Evolutionary conservation across 2,113 vertebrate genomes (phyloP).

Genomic region (Corythornis vintsioides): DNA sequence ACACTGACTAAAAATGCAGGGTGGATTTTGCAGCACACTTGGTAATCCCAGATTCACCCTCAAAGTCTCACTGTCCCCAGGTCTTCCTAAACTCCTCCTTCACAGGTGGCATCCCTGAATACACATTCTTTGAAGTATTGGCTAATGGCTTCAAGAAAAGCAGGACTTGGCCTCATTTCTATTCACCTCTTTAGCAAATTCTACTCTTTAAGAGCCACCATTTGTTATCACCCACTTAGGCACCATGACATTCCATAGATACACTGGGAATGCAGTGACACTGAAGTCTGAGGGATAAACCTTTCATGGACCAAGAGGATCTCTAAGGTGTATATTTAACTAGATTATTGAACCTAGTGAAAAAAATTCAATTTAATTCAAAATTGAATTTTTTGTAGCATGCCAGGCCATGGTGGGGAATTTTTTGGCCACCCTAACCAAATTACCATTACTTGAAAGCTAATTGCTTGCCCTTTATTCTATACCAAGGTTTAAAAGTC

Average conservation of each 20-base stretch:
- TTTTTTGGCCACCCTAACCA: not conserved
- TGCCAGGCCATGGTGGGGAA: not conserved
- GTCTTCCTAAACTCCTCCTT: not conserved
- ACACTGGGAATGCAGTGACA: not conserved
- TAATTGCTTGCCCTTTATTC: not conserved
- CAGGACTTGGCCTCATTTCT: not conserved
- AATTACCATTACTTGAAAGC: not conserved
- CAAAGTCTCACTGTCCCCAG: not conserved
- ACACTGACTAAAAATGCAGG: not conserved
- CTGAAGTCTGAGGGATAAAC: not conserved
- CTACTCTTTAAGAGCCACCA: not conserved
- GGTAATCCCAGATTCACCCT: not conserved
- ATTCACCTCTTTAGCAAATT: not conserved
- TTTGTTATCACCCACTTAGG: not conserved
- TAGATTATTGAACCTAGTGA: not conserved
- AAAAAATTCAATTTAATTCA: not conserved
- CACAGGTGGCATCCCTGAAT: not conserved
- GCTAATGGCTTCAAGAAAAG: not conserved
- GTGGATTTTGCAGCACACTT: not conserved
- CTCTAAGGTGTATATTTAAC: not conserved
- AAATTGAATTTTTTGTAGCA: not conserved
- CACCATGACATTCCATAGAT: not conserved
- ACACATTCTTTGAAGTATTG: not conserved
- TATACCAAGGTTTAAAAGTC: not conserved
- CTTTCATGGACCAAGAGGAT: not conserved